phyloP scores from a whole-genome alignment of 2,113 vertebrate species.

The Sapajus apella region DNA sequence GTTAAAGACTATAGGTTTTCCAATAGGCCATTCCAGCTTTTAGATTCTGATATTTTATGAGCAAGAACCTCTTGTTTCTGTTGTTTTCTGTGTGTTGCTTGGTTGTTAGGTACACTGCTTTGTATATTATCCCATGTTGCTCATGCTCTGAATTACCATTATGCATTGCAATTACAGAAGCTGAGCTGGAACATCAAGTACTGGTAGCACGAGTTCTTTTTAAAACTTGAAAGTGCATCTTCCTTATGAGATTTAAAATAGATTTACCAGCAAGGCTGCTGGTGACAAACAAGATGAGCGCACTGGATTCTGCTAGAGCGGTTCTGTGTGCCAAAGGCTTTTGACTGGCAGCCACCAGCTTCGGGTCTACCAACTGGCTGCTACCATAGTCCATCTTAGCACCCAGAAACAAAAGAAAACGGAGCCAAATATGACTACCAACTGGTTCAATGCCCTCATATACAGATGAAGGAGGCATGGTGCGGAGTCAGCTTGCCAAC shows the following conservation, averaged over 20 bases:
- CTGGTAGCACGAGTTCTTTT: neutral
- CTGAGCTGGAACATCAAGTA: constrained; percentile 38
- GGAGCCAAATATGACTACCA: neutral
- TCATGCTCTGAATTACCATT: constrained; percentile 5
- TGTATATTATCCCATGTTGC: neutral
- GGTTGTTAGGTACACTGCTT: neutral
- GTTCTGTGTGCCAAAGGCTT: neutral
- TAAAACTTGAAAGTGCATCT: constrained; percentile 15
- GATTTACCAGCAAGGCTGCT: neutral
- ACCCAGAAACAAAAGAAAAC: neutral
- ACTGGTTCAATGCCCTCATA: neutral
- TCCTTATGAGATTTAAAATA: constrained; percentile 3
- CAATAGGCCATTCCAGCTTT: neutral
- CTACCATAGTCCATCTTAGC: neutral
- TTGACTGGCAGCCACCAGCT: neutral
- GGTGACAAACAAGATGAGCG: fast-evolving
- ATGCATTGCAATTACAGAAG: neutral
- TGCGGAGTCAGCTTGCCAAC: neutral
- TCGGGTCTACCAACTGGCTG: neutral
- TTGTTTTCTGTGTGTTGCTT: neutral
- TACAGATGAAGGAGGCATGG: neutral
- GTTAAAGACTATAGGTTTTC: neutral
- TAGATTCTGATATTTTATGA: neutral
- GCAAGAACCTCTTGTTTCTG: neutral
- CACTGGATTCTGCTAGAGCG: neutral